These are phyloP conservation scores for Rutpela maculata DNA, from an alignment of 2,888 invertebrate species.

Conservation along the genomic window DNA sequence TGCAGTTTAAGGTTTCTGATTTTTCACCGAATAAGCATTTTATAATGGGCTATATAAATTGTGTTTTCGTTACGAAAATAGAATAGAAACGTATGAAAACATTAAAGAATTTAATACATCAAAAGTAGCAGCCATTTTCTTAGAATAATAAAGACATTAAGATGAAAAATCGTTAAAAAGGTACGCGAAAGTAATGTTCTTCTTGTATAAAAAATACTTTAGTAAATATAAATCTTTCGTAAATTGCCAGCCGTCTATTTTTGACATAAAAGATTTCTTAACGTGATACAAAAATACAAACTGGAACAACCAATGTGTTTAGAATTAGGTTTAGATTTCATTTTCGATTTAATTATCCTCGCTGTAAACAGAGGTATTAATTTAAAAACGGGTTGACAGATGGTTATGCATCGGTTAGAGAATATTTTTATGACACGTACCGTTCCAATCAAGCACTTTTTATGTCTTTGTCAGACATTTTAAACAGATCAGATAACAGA, in stretches of 20 bases:
- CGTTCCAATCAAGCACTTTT: slow-evolving; percentile 13
- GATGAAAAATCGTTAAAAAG: slow-evolving; percentile 50
- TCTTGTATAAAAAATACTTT: slow-evolving; percentile 54
- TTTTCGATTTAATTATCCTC: slow-evolving; percentile 33
- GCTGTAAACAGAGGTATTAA: slow-evolving; percentile 36
- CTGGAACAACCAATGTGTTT: slow-evolving; percentile 44
- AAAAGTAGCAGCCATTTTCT: slow-evolving; percentile 23
- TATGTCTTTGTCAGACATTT: not conserved
- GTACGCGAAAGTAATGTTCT: slow-evolving; percentile 46
- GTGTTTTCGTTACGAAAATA: slow-evolving; percentile 33
- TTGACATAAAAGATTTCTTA: slow-evolving; percentile 43
- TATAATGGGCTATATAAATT: slow-evolving; percentile 25
- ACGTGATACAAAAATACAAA: slow-evolving; percentile 37
- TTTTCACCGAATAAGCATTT: slow-evolving; percentile 8
- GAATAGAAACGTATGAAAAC: slow-evolving; percentile 27
- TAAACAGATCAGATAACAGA: not conserved
- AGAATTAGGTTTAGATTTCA: slow-evolving; percentile 41
- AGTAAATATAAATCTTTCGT: slow-evolving; percentile 54
- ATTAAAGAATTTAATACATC: slow-evolving; percentile 26
- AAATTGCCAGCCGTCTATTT: slow-evolving; percentile 51
- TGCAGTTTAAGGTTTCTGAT: slow-evolving; percentile 28
- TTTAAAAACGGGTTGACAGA: slow-evolving; percentile 37
- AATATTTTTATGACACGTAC: slow-evolving; percentile 21
- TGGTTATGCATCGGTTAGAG: slow-evolving; percentile 31
- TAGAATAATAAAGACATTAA: slow-evolving; percentile 48